Evolutionary conservation across 2,888 invertebrate genomes (phyloP), one percentile per base, ranked within the genome.

Genomic region (Pecten maximus): DNA sequence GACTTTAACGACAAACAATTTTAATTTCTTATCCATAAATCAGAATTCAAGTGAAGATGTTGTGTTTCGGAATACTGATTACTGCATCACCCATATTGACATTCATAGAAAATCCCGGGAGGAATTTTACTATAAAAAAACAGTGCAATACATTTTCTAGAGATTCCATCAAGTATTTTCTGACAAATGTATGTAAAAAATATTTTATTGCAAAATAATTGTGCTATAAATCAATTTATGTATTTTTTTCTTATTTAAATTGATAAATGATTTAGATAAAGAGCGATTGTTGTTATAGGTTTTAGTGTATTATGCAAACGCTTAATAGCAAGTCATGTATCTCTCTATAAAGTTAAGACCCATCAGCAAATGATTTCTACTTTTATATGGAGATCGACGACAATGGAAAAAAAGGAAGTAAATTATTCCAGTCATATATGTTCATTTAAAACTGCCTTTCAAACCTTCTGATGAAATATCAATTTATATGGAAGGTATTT

Each of bases 1-100:
- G 74, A 74, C 74, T 74, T 74, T 74, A 74, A 74, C 74, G 74
- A 74, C 74, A 74, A 74, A 74, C 74, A 74, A 74, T 74, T 74
- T 74, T 74, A 74, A 74, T 74, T 74, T 74, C 74, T 74, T 74
- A 74, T 74, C 28, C 74, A 74, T 74, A 74, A 74, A 74, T 74
- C 74, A 74, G 74, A 74, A 74, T 74, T 74, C 35, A 16, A 28
- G 74, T 28, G 74, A 74, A 74, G 74, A 74, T 35, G 74, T 74
- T 74, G 35, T 74, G 35, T 74, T 74, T 74, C 35, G 10, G 60
- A 60, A 6, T 6, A n/a, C 74, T 74, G 74, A 74, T 74, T 74
- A 35, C 74, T 35, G 23, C 28, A 35, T 28, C 28, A 35, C 8
- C 12, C 1, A 28, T 28, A 28, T 74, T 74, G 74, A 74, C 74